phyloP scores from a whole-genome alignment of 2,888 invertebrate genomes.

The Paralinhomoeus sp. region DNA sequence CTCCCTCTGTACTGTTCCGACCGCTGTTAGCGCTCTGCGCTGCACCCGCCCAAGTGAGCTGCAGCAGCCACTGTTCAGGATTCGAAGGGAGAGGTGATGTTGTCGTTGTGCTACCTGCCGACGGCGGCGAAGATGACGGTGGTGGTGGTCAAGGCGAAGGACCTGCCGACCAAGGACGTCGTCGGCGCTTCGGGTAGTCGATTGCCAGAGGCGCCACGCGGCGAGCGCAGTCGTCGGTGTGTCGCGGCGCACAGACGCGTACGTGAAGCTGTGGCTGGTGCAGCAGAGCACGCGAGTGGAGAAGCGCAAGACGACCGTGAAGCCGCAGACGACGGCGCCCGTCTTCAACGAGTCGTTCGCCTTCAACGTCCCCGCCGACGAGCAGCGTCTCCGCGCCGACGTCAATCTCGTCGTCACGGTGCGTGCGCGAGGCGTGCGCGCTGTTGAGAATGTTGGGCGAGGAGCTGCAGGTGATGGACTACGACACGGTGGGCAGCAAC shows the following conservation, averaged over 20 bases:
- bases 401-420: not conserved
- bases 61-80: slow-evolving; percentile 26
- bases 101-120: slow-evolving; percentile 75
- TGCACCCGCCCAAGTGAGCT: too few relatives aligned
- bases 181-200: slow-evolving; percentile 58
- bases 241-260: slow-evolving; percentile 14
- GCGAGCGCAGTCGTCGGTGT: not conserved
- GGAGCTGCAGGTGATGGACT: slow-evolving; percentile 19
- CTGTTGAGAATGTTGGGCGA: not conserved
- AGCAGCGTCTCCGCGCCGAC: slow-evolving; percentile 12
- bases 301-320: slow-evolving; percentile 23
- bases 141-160: slow-evolving; percentile 67
- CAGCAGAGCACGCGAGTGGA: slow-evolving; percentile 23
- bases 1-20: too few relatives aligned
- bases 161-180: slow-evolving; percentile 71
- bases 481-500: slow-evolving; percentile 19
- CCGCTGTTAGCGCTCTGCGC: too few relatives aligned
- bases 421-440: not conserved
- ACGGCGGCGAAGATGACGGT: slow-evolving; percentile 71
- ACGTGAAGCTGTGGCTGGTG: slow-evolving; percentile 25
- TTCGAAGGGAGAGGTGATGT: slow-evolving; percentile 73
- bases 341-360: slow-evolving; percentile 23
- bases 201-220: not conserved
- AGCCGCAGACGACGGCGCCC: slow-evolving; percentile 13
- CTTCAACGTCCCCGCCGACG: slow-evolving; percentile 17